phyloP scores from a whole-genome alignment of 2,113 vertebrate species.

The Formicarius rufipectus region DNA sequence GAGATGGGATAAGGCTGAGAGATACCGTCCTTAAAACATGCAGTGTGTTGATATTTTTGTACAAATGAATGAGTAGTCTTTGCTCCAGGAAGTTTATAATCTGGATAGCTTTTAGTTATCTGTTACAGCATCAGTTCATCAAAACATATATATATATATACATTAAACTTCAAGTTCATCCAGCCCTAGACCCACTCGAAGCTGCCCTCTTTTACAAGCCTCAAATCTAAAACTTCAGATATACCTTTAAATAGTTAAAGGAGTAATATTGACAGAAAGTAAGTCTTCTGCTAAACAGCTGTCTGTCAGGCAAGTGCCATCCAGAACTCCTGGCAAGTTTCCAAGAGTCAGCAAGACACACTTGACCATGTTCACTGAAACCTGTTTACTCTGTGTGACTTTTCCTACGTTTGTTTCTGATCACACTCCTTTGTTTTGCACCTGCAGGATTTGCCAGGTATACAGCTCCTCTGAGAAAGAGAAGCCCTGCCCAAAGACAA shows the following conservation, averaged over 20 bases:
- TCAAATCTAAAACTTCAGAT: not conserved
- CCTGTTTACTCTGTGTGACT: accelerated
- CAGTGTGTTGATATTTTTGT: not conserved
- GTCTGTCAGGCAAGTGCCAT: not conserved
- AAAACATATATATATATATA: not conserved
- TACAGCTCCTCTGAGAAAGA: not conserved
- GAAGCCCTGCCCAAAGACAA: not conserved
- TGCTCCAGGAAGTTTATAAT: not conserved
- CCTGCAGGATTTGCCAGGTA: not conserved
- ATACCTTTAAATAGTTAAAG: not conserved
- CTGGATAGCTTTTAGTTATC: not conserved
- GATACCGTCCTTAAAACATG: not conserved
- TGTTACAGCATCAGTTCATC: not conserved
- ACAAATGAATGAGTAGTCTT: not conserved
- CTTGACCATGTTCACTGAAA: not conserved
- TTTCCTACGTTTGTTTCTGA: not conserved
- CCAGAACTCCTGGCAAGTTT: not conserved
- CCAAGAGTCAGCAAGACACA: not conserved
- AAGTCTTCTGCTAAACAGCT: not conserved
- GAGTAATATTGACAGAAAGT: not conserved
- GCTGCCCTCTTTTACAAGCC: not conserved
- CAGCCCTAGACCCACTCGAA: not conserved
- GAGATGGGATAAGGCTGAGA: not conserved
- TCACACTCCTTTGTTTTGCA: not conserved
- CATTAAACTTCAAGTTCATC: not conserved